Percentiles rank a stretch among this genome's conserved stretches.
Evolutionary conservation across 2,888 invertebrate species (phyloP).

Genomic region (Tenthredo notha): DNA sequence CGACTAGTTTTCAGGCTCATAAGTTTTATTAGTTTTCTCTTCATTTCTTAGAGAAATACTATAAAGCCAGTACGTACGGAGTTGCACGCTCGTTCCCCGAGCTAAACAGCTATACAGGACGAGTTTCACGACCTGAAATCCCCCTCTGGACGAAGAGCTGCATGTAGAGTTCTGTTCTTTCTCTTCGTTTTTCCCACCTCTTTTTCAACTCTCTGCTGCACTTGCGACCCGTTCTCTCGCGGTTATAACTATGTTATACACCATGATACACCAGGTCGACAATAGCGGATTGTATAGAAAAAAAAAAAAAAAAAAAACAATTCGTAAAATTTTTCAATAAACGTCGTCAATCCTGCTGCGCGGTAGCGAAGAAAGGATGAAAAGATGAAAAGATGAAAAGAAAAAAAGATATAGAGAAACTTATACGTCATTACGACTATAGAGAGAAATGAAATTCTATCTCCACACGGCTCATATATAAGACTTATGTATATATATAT

Average conservation of each 20-base stretch:
- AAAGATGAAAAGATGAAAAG: neutral
- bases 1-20: neutral
- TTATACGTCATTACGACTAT: neutral
- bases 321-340: too few species aligned
- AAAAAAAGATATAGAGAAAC: neutral
- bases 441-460: slow-evolving; percentile 5
- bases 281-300: too few species aligned
- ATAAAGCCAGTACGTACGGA: neutral
- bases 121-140: slow-evolving; percentile 51
- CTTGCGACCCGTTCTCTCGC: neutral
- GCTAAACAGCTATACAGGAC: neutral
- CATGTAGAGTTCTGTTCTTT: slow-evolving; percentile 55
- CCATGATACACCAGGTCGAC: too few species aligned
- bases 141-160: slow-evolving; percentile 33
- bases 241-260: neutral
- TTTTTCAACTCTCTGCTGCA: slow-evolving; percentile 57
- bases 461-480: neutral
- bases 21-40: slow-evolving; percentile 12
- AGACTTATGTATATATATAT: neutral
- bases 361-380: neutral
- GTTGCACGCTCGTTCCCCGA: neutral
- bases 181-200: slow-evolving; percentile 62
- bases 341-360: too few species aligned
- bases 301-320: too few species aligned
- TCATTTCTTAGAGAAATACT: slow-evolving; percentile 15